Evolutionary conservation across 2,888 invertebrate species (phyloP), one percentile per base, ranked within the genome.

Genomic region (Philhelius pedissequus): DNA sequence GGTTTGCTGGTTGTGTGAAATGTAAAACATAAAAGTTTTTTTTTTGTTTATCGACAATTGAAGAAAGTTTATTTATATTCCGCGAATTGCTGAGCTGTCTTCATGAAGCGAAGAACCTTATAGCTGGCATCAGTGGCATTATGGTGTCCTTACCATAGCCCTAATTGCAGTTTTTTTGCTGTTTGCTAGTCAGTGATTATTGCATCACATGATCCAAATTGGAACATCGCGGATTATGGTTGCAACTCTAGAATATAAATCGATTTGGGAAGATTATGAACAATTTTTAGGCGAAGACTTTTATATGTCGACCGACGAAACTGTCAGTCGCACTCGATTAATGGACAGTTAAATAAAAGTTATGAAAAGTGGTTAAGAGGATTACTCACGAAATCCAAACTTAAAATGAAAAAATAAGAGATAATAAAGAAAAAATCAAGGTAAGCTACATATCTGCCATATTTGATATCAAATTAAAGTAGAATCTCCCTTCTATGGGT

Each of bases 291-390:
- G 96, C 58, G 97, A 97, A 89, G 97, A 99, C 27, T 93, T 97
- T 18, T 95, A 97, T 77, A 98, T 98, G 98, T 96, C 97, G 58
- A 97, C 97, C 74, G 98, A 99, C 92, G 99, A 99, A 92, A 96
- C 99, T 88, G 94, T 96, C 71, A 97, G 97, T 90, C 95, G 99
- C 86, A 97, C 98, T 18, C 94, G 99, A 87, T 93, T 99, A n/a
- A 93, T 99, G 89, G 99, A 99, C 93, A 99, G 98, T 93, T 99
- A 99, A 94, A 98, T 99, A 71, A 98, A 98, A 93, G 99, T 99
- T 86, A 99, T 99, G 99, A 97, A 98, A 90, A 98, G 98, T 90
- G 92, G 97, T 99, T 13, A 98, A 99, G 96, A 94, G 99, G 87
- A 99, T 99, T 88, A 96, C 97, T 45, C 99, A 99, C 91, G 99